Percentiles rank a stretch among this genome's conserved stretches.
These are phyloP conservation scores for Epinotia brunnichana DNA, from an alignment of 2,888 invertebrate genomes.

Conservation along the genomic window DNA sequence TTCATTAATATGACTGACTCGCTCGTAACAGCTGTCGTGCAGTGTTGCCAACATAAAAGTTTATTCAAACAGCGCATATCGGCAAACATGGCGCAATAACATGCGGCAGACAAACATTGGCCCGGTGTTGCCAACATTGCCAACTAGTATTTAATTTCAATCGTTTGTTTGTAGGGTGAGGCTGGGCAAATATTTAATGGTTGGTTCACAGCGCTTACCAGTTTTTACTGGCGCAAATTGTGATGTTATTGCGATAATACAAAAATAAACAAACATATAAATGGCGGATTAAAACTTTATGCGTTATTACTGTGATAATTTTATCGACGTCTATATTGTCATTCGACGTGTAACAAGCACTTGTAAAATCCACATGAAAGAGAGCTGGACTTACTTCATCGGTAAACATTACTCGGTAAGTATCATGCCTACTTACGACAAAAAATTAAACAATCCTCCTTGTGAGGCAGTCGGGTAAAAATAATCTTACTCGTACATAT, in stretches of 20 bases:
- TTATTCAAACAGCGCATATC: conserved; percentile 39
- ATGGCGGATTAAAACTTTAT: background rate
- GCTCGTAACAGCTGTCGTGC: conserved; percentile 29
- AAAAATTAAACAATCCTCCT: too few species aligned
- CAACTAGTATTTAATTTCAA: conserved; percentile 43
- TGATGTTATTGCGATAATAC: conserved; percentile 5
- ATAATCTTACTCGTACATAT: too few species aligned
- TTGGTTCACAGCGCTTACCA: conserved; percentile 16
- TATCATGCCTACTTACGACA: too few species aligned
- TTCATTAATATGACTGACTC: conserved; percentile 32
- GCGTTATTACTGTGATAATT: background rate
- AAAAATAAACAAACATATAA: background rate
- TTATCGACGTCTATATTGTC: background rate
- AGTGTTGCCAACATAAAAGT: conserved; percentile 41
- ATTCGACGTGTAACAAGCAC: background rate
- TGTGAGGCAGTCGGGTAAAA: too few species aligned
- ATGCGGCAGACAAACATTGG: conserved; percentile 33
- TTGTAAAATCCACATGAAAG: background rate
- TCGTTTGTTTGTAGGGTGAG: conserved; percentile 38
- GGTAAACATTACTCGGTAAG: background rate
- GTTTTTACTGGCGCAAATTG: conserved; percentile 27
- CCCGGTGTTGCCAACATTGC: conserved; percentile 29
- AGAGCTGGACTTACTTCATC: background rate
- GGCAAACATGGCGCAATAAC: conserved; percentile 38
- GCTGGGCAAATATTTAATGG: conserved; percentile 35